Evolutionary conservation across 2,113 vertebrate genomes (phyloP).

Genomic region (Galemys pyrenaicus): DNA sequence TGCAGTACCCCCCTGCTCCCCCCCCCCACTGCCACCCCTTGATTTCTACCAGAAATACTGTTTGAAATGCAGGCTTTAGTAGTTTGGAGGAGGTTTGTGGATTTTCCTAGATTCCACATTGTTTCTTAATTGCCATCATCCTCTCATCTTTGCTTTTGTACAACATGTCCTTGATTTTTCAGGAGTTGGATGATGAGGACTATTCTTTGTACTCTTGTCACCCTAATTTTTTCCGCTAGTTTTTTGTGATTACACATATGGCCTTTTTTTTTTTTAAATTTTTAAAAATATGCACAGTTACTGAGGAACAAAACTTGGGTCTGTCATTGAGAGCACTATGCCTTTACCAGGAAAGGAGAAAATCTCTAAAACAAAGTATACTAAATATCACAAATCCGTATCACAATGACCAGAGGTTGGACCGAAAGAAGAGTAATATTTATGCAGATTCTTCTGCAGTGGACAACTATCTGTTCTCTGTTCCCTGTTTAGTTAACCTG

Average conservation of each 20-base stretch:
- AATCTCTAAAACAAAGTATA: not conserved
- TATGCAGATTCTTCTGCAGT: not conserved
- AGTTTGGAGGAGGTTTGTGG: not conserved
- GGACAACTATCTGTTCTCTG: not conserved
- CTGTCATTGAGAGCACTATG: constrained; percentile 35
- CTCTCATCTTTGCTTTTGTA: constrained; percentile 17
- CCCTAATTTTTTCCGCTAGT: constrained; percentile 45
- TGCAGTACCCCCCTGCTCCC: not conserved
- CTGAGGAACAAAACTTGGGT: constrained; percentile 5
- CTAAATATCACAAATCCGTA: not conserved
- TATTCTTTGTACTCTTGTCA: constrained; percentile 53
- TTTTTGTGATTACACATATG: constrained; percentile 53
- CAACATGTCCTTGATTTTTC: constrained; percentile 46
- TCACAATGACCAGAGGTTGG: not conserved
- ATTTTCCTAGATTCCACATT: constrained; percentile 17
- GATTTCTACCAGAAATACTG: constrained; percentile 49
- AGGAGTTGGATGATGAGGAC: constrained; percentile 54
- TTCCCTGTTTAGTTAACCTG: not conserved
- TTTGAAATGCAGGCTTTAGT: constrained; percentile 34
- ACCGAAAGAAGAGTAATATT: not conserved
- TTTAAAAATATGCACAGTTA: constrained; percentile 36
- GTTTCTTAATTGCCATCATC: constrained; percentile 63
- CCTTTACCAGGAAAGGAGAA: not conserved
- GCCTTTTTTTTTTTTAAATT: not conserved
- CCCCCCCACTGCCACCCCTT: not conserved